Percentiles rank a stretch among this genome's conserved stretches.
phyloP scores from a whole-genome alignment of 2,113 vertebrate genomes.

The Lagopus muta region DNA sequence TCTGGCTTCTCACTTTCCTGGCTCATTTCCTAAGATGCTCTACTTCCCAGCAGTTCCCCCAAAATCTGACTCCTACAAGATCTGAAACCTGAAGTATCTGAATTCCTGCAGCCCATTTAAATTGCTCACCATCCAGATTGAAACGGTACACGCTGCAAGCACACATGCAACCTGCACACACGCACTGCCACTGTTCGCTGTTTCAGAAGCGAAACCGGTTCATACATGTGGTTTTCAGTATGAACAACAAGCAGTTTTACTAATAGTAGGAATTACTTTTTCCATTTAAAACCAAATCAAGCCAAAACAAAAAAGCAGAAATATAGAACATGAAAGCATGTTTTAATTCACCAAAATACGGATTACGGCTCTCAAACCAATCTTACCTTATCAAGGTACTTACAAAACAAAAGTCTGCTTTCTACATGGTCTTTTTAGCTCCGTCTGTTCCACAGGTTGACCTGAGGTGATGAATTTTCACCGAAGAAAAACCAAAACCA shows the following conservation, averaged over 20 bases:
- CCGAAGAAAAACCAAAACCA: neutral
- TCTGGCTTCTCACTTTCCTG: neutral
- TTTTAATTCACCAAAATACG: neutral
- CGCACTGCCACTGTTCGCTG: neutral
- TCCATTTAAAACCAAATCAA: neutral
- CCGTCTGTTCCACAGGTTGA: neutral
- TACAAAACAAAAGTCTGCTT: neutral
- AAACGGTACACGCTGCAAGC: neutral
- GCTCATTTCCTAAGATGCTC: neutral
- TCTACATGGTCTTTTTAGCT: neutral
- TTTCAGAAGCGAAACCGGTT: neutral
- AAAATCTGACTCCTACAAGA: neutral
- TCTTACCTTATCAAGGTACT: neutral
- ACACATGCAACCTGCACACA: neutral
- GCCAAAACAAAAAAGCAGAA: neutral
- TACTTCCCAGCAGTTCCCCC: neutral
- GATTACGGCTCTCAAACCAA: neutral
- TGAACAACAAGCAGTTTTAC: neutral
- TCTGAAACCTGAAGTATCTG: too few relatives aligned
- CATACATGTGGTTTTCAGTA: neutral
- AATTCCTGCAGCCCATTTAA: neutral
- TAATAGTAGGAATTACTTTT: neutral
- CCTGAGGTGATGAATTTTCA: neutral
- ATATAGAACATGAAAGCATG: neutral
- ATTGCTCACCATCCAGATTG: neutral